A percentile compares a stretch with the other conserved stretches of the same genome.
phyloP scores from a whole-genome alignment of 2,113 vertebrate species.

The Perognathus longimembris region DNA sequence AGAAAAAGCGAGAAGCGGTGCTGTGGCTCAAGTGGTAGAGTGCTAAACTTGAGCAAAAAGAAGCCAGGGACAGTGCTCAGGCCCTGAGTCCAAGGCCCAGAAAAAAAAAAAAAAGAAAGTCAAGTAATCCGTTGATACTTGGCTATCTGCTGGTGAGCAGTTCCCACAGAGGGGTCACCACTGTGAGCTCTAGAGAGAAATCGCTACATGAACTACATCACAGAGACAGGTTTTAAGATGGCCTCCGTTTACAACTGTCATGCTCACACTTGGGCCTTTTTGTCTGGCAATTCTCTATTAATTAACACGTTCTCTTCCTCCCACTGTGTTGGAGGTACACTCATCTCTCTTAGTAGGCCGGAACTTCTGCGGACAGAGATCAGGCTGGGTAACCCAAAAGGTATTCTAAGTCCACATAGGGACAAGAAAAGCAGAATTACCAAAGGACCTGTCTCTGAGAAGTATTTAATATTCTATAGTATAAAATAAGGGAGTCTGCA shows the following conservation, averaged over 20 bases:
- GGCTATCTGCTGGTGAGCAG: background rate
- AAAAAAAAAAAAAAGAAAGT: no score
- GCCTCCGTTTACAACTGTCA: background rate
- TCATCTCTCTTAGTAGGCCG: background rate
- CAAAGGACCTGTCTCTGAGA: constrained; percentile 15
- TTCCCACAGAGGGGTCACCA: no score
- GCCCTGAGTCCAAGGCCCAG: no score
- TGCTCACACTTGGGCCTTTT: background rate
- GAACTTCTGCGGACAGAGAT: background rate
- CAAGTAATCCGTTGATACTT: background rate
- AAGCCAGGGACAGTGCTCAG: no score
- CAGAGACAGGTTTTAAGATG: background rate
- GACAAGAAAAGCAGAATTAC: constrained; percentile 21
- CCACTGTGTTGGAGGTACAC: background rate
- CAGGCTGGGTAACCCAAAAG: background rate
- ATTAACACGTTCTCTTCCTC: background rate
- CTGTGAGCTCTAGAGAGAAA: no score
- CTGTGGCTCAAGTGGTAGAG: no score
- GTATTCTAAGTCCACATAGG: background rate
- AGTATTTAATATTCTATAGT: constrained; percentile 25
- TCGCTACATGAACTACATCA: background rate
- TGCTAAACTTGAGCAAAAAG: no score
- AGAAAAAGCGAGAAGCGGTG: no score
- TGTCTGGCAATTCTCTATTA: no score
- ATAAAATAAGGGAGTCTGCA: background rate